Base-by-base conservation (phyloP, 1,140 invertebrate genomes). In the Zaprionus nigranus region DNA sequence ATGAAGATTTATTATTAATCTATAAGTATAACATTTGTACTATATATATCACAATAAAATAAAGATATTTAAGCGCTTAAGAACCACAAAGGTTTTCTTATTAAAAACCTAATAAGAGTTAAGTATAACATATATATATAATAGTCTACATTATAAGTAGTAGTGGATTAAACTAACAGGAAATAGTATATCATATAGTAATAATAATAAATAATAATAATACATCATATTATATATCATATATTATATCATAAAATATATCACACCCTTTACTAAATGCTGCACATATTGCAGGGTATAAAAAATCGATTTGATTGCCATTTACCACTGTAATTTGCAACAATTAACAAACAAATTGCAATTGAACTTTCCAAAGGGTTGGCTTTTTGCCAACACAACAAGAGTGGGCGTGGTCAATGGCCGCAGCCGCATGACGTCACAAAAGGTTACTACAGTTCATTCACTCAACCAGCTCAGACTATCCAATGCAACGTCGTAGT, bases 301-400 rank as follows among this genome's bases (percentile, higher is more conserved):
- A 68, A 4, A 75, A 86, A 85, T 85, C 72, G 83, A 86, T 77
- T 59, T 80, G 68, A 87, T 71, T 87, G 54, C 60, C 60, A 65
- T 64, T 79, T 40, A 65, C 22, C 15, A 24, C 28, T 56, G 69
- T 57, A 87, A 88, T 81, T 88, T 84, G 75, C 74, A 38, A 70
- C 79, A 88, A 88, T 84, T 88, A 88, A 70, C 84, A 75, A 73
- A 64, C 77, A 70, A 79, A 88, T 70, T 81, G 68, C 84, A 75
- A 36, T 70, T 71, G 57, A 58, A 80, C 69, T 67, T 54, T 20
- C 38, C 65, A 36, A 70, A 59, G 64, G 38, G 53, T 62, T 20
- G 40, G 15, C 46, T 6, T 15, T 15, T 3, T 6, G 5, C 15
- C 0, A 17, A 20, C 20, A 20, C 20, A 20, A 1, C 20, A 0